These are phyloP conservation scores for Blennius ocellaris DNA, from an alignment of 2,113 vertebrate genomes.

Conservation along the genomic window DNA sequence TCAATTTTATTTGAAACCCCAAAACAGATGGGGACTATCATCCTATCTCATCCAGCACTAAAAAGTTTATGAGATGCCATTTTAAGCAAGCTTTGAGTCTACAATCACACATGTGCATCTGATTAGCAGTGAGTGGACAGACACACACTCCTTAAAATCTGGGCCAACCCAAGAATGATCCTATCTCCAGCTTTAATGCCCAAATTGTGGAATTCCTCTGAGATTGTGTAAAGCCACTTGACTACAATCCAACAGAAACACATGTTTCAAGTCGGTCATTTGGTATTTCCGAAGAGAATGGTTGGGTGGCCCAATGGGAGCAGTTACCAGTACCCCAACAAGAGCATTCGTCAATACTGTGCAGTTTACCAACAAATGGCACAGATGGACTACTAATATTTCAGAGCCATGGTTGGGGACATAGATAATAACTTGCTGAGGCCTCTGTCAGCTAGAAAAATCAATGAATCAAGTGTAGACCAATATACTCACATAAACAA, in stretches of 20 bases:
- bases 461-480: neutral
- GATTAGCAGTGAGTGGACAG: neutral
- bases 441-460: neutral
- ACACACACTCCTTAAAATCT: neutral
- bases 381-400: neutral
- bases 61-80: neutral
- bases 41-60: neutral
- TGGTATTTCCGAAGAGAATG: too few species aligned
- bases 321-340: too few species aligned
- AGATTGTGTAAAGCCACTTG: neutral
- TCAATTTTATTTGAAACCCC: slow-evolving; percentile 4
- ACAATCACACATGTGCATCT: neutral
- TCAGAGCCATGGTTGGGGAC: neutral
- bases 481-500: neutral
- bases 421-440: neutral
- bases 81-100: neutral
- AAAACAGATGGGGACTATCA: slow-evolving; percentile 7
- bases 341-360: neutral
- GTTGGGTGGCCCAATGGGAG: too few species aligned
- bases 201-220: neutral
- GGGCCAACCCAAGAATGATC: neutral
- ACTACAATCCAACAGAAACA: neutral
- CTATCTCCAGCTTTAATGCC: neutral
- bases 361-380: neutral
- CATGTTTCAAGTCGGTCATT: neutral